Base-by-base conservation (phyloP, 2,113 vertebrate genomes). In the Peromyscus leucopus region DNA sequence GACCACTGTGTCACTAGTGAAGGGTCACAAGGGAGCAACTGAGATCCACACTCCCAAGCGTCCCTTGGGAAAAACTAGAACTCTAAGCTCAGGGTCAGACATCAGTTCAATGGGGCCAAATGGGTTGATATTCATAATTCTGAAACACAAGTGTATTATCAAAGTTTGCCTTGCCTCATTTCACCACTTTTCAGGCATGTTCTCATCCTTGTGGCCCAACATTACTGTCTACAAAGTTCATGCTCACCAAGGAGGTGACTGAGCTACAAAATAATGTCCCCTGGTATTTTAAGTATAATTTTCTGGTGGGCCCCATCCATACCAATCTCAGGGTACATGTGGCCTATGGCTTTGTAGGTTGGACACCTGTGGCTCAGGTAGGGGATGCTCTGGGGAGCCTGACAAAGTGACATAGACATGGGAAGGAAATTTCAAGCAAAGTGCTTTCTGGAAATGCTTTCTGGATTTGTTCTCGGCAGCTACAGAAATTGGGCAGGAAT, bases 141-240 rank as follows among this genome's bases (percentile, higher is more conserved):
- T 74, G 95, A 84, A 94, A 82, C 46, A 79, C 42, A 96, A 75
- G 17, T 65, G 51, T 31, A 33, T 72, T 57, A 67, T 5, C 67
- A 80, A 57, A 17, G 65, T 69, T 63, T 46, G 74, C 51, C 13
- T 89, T 28, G 24, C 7, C 71, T n/a, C 72, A 93, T 71, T 94
- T 86, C 36, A 79, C 31, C 1, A 28, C 83, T 93, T 93, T 75
- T 7, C 24, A 33, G 61, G 39, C 61, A 31, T 65, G 83, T 42
- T 42, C n/a, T 61, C 26, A 28, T 17, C 57, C 82, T 16, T 16
- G 24, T 26, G 26, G 39, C 24, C 19, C 42, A 19, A 46, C 59
- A 46, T 46, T 46, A 31, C 82, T 16, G 19, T 46, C 39, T 65
- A 65, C 83, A 85, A 31, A 28, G 82, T 85, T 46, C 28, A 65